A percentile compares a stretch with the other conserved stretches of the same genome.
These are phyloP conservation scores for Prorops nasuta DNA, from an alignment of 1,140 invertebrate genomes.

Conservation along the genomic window DNA sequence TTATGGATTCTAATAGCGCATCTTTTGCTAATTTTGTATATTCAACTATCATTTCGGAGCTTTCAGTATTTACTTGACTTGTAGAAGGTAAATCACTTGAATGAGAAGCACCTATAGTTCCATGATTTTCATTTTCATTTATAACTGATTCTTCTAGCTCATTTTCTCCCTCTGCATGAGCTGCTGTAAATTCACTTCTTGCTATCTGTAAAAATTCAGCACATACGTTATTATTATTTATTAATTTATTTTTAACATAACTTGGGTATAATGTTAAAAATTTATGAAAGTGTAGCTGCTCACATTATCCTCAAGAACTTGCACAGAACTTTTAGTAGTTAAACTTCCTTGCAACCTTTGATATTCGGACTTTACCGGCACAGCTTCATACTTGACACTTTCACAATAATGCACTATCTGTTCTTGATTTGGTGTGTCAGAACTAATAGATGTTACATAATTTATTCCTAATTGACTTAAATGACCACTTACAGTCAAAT, in stretches of 20 bases:
- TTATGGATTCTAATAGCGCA: constrained; percentile 37
- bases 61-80: constrained; percentile 35
- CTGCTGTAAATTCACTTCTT: constrained; percentile 15
- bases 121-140: constrained; percentile 15
- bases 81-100: constrained; percentile 37
- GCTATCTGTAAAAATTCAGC: constrained; percentile 22
- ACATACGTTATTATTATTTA: too few relatives aligned
- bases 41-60: constrained; percentile 39
- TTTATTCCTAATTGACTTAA: constrained; percentile 50
- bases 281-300: constrained; percentile 6
- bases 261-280: background rate
- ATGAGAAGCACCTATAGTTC: constrained; percentile 17
- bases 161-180: constrained; percentile 17
- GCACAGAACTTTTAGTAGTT: constrained; percentile 21
- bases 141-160: constrained; percentile 23
- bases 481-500: constrained; percentile 41
- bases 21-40: constrained; percentile 44
- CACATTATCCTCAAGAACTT: constrained; percentile 37
- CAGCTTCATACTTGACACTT: constrained; percentile 43
- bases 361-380: constrained; percentile 42
- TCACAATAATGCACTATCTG: constrained; percentile 48
- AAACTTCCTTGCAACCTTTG: constrained; percentile 40
- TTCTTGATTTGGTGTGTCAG: constrained; percentile 36
- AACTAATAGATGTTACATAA: constrained; percentile 47
- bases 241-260: too few relatives aligned